Evolutionary conservation across 2,888 invertebrate species (phyloP), one percentile per base, ranked within the genome.

Genomic region (Uloborus plumipes): DNA sequence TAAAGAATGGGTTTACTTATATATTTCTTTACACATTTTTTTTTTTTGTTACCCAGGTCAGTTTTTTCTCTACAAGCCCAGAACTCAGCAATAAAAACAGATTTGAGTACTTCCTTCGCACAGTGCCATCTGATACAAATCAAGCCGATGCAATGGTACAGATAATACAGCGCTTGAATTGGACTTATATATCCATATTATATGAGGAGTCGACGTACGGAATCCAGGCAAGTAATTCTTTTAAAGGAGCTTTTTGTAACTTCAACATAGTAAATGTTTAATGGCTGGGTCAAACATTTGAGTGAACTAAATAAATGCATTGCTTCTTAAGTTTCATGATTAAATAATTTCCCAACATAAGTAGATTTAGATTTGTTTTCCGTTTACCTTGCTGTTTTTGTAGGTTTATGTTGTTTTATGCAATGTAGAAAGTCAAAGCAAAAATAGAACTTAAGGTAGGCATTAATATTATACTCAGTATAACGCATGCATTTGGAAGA

Each of bases 121-220:
- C 97, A 7, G 97, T 98, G 87, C 97, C 97, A 1, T 97, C 96
- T 0, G 97, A 98, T 89, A 94, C 95, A 88, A 94, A 97, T 89
- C 97, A 98, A 85, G 89, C 89, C 2, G 94, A 95, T 87, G 97
- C 96, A 0, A 98, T 98, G 95, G 96, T 97, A 22, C 96, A 96
- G 88, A 95, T 98, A 86, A 94, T 98, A 18, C 92, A 92, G 87
- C 91, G 92, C 86, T 93, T 98, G 90, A 92, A 93, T 66, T 98
- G 97, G 97, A 95, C 94, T 85, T 98, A 97, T 90, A 94, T 98
- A 22, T 97, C 97, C 71, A 95, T 98, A 86, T 94, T 98, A 85
- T 98, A 97, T 88, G 97, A 98, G 89, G 97, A 98, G 89, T 96
- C 96, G 80, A 97, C 95, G 90, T 98, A 98, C 88, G 97, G 97